Evolutionary conservation across 92 coral and sea anemone genomes (phyloP), one percentile per base, ranked within the genome.

Genomic region (Parazoanthus atlanticus): DNA sequence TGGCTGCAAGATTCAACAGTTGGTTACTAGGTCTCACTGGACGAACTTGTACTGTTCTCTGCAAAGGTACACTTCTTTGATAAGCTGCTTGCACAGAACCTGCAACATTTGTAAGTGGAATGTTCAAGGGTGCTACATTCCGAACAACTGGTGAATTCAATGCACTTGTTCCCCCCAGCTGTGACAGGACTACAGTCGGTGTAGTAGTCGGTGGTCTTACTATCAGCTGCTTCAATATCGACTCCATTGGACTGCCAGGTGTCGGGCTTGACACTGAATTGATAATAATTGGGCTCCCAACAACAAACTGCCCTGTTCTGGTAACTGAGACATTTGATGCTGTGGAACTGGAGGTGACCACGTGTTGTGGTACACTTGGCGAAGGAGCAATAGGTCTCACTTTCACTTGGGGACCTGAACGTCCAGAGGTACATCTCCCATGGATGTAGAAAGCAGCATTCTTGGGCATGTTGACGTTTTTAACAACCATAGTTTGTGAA

Each of bases 221-320:
- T 25, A 84, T 66, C 58, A 66, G 31, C 36, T 66, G 47, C 21
- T 84, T 41, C 65, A 71, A 46, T 17, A 58, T 17, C 5, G 78
- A 16, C 25, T 17, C 41, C 40, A n/a, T 15, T 43, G 78, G 17
- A 28, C 15, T 49, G 19, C 74, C 66, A 71, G 31, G 78, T 84
- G 29, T 33, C 1, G 28, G 74, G 16, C 19, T 32, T 4, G 87
- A 9, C n/a, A 70, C 64, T 8, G 67, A 40, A 3, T 47, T 71
- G 34, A n/a, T 70, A 2, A 84, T 25, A 69, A 71, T 32, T 28
- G 87, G 87, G 74, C 61, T 84, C 9, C 61, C 61, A 71, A 84
- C 61, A 52, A 78, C 65, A 30, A 49, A 71, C 26, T 84, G 78
- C 38, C 65, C 78, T 29, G 66, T 25, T 41, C 79, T 21, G 12